Conservation (phyloP, 2,888 invertebrate species). For the Neelides folsomi region DNA sequence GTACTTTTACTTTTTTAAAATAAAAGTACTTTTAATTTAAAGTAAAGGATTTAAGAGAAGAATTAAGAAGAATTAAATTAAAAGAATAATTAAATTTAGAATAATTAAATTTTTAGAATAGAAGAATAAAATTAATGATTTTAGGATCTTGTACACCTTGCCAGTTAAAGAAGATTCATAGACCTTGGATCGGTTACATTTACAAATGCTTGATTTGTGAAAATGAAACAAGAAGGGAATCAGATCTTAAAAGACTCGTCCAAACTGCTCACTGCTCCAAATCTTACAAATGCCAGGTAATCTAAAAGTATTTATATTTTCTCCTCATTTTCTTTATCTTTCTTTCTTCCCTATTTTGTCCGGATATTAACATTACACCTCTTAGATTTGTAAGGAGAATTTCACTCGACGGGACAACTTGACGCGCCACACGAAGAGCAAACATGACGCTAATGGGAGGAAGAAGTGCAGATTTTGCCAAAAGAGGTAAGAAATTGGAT, state of each 20-base stretch:
- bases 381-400: slow-evolving; percentile 13
- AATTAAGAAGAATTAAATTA: slow-evolving; percentile 13
- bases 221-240: slow-evolving; percentile 6
- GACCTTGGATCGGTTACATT: too few relatives aligned
- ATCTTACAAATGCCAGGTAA: slow-evolving; percentile 13
- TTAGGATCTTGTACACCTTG: too few relatives aligned
- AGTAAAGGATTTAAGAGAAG: background rate
- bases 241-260: slow-evolving; percentile 11
- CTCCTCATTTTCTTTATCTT: background rate
- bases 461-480: slow-evolving; percentile 18
- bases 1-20: too few relatives aligned
- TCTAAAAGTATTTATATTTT: too few relatives aligned
- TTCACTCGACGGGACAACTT: slow-evolving; percentile 27
- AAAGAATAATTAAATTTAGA: background rate
- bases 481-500: slow-evolving; percentile 15
- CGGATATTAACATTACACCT: background rate
- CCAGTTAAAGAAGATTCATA: too few relatives aligned
- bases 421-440: slow-evolving; percentile 19
- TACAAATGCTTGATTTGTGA: slow-evolving; percentile 7
- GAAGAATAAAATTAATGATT: too few relatives aligned
- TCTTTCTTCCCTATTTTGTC: background rate
- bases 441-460: slow-evolving; percentile 8
- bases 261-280: slow-evolving; percentile 7
- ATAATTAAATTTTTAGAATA: too few relatives aligned
- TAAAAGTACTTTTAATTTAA: background rate